phyloP scores from a whole-genome alignment of 2,888 invertebrate genomes.

The Agonopterix heracliana region DNA sequence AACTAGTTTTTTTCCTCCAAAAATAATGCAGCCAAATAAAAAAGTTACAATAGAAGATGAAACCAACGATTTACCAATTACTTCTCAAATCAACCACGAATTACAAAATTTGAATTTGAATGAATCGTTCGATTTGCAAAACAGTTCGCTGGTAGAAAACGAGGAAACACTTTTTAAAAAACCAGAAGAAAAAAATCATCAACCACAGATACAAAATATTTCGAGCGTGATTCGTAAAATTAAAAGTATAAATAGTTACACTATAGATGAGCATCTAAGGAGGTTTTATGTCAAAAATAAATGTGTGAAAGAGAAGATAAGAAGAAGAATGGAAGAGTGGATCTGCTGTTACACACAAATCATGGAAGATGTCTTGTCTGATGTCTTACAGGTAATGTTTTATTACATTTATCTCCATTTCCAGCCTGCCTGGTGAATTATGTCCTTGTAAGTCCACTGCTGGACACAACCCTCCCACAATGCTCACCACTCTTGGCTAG shows the following conservation, averaged over 20 bases:
- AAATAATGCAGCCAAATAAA: background rate
- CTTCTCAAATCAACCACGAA: constrained; percentile 1
- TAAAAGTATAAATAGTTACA: constrained; percentile 6
- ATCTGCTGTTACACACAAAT: constrained; percentile 41
- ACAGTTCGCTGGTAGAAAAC: background rate
- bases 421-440: too few relatives aligned
- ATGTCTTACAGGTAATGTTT: constrained; percentile 25
- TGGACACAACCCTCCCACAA: too few relatives aligned
- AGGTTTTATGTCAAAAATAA: constrained; percentile 25
- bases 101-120: background rate
- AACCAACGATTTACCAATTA: background rate
- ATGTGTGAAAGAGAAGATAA: constrained; percentile 23
- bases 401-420: too few relatives aligned
- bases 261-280: constrained; percentile 18
- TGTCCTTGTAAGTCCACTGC: too few relatives aligned
- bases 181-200: background rate
- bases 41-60: background rate
- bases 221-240: background rate
- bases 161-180: background rate
- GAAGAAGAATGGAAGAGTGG: constrained; percentile 36
- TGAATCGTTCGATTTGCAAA: background rate
- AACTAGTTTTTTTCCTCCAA: background rate
- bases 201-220: background rate
- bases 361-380: constrained; percentile 38
- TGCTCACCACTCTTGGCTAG: too few relatives aligned